phyloP scores from a whole-genome alignment of 2,888 invertebrate species.

The Cantharis lateralis region DNA sequence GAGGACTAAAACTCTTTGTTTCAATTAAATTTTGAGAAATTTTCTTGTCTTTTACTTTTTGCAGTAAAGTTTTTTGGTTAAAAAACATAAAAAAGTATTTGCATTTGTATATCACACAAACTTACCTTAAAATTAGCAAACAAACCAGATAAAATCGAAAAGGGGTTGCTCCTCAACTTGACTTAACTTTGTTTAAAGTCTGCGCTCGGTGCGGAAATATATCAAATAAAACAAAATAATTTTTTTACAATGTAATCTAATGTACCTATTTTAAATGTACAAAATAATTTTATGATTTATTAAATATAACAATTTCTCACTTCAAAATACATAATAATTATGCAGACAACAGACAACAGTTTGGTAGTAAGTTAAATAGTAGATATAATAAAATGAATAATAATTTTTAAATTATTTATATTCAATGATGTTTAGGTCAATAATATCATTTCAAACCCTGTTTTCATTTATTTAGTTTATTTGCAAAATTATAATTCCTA shows the following conservation, averaged over 20 bases:
- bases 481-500: not conserved
- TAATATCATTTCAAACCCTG: not conserved
- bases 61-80: no score
- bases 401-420: not conserved
- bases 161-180: no score
- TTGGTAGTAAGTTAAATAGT: not conserved
- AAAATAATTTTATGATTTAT: not conserved
- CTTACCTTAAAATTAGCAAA: no score
- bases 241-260: not conserved
- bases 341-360: not conserved
- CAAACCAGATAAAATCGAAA: no score
- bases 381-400: not conserved
- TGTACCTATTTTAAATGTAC: not conserved
- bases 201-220: no score
- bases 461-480: not conserved
- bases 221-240: not conserved
- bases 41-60: no score
- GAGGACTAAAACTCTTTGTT: no score
- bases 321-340: not conserved
- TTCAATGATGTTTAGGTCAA: not conserved
- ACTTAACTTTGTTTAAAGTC: no score
- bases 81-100: no score
- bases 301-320: not conserved
- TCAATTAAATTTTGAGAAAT: no score
- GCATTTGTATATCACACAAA: no score